These are phyloP conservation scores for Tenthredo mesomela DNA, from an alignment of 2,888 invertebrate genomes.

Conservation along the genomic window DNA sequence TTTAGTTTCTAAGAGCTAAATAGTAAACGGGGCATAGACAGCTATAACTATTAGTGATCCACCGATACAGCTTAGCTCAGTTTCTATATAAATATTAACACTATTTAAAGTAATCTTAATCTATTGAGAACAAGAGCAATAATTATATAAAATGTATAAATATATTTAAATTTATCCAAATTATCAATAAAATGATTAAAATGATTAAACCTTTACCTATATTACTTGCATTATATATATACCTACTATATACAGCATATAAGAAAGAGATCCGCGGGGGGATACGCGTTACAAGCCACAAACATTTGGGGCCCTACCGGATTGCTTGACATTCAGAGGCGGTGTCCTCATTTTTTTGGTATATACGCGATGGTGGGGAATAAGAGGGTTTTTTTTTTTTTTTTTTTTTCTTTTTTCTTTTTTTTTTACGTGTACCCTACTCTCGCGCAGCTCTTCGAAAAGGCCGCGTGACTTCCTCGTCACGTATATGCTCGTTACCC, in stretches of 20 bases:
- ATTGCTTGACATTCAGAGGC: conserved; percentile 40
- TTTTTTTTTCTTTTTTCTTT: conserved; percentile 5
- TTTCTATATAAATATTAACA: conserved; percentile 6
- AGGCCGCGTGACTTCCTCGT: conserved; percentile 39
- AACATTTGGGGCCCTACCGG: conserved; percentile 39
- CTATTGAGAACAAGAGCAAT: not conserved
- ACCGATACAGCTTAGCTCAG: not conserved
- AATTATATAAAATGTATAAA: not conserved
- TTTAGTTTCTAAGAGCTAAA: conserved; percentile 47
- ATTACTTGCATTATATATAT: not conserved
- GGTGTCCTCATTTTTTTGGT: conserved; percentile 44
- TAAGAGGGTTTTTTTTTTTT: conserved; percentile 11
- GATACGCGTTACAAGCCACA: conserved; percentile 32
- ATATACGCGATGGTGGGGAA: not conserved
- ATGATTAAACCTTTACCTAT: not conserved
- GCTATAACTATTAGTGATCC: not conserved
- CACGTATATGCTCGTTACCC: conserved; percentile 26
- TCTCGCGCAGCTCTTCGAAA: conserved; percentile 41
- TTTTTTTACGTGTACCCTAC: conserved; percentile 20
- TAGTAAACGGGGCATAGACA: conserved; percentile 47
- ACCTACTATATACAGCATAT: not conserved
- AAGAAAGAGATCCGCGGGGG: conserved; percentile 7
- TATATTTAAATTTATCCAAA: not conserved
- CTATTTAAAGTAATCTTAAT: not conserved
- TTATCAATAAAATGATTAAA: no score